Percentiles rank a stretch among this genome's conserved stretches.
Evolutionary conservation across 92 coral and sea anemone species (phyloP).

Genomic region (Muricea muricata): DNA sequence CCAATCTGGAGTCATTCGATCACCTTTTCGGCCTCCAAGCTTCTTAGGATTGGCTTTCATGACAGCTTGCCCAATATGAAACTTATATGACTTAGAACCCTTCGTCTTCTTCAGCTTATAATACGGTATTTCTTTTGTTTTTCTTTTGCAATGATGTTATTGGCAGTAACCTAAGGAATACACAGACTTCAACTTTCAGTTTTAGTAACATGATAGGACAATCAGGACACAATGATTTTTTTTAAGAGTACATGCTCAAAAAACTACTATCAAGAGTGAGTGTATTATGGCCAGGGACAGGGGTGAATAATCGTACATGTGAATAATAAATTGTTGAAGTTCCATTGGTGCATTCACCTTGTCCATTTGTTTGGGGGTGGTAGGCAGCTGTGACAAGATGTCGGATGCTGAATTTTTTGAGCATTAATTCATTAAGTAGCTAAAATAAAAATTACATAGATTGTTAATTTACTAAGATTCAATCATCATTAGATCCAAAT

Average conservation of each 20-base stretch:
- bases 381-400: too few species aligned
- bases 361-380: too few species aligned
- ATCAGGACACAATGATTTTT: neutral
- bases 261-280: neutral
- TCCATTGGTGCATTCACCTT: too few species aligned
- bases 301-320: too few species aligned
- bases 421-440: neutral
- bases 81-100: slow-evolving; percentile 20
- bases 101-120: slow-evolving; percentile 25
- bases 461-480: neutral
- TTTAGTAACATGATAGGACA: neutral
- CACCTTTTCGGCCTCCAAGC: slow-evolving; percentile 21
- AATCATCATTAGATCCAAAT: neutral
- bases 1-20: slow-evolving; percentile 12
- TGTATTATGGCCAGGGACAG: too few species aligned
- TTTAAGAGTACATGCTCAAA: too few species aligned
- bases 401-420: slow-evolving; percentile 23
- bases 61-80: slow-evolving; percentile 26
- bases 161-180: neutral
- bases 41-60: too few species aligned
- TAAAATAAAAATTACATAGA: neutral
- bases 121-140: slow-evolving; percentile 19
- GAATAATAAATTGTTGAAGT: too few species aligned
- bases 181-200: neutral
- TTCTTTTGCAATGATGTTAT: slow-evolving; percentile 20